phyloP scores from a whole-genome alignment of 1,140 invertebrate genomes.

The Heterodera schachtii region DNA sequence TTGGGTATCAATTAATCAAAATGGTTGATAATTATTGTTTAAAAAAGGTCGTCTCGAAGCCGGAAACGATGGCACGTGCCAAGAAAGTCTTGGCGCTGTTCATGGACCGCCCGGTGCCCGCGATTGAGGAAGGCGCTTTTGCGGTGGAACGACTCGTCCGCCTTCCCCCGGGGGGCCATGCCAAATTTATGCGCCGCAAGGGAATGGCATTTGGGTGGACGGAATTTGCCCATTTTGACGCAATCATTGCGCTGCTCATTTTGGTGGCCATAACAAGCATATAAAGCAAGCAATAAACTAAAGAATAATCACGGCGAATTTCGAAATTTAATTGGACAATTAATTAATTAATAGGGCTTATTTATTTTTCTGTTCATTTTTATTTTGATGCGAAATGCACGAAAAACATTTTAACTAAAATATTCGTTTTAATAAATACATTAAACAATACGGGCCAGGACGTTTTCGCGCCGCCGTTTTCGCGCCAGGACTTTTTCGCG shows the following conservation, averaged over 20 bases:
- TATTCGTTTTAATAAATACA: no score
- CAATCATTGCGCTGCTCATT: slow-evolving; percentile 2
- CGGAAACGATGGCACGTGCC: slow-evolving; percentile 14
- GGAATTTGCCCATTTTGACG: slow-evolving; percentile 27
- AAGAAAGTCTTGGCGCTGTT: slow-evolving; percentile 25
- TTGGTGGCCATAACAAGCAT: slow-evolving; percentile 2
- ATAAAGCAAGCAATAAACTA: background rate
- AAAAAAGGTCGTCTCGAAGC: slow-evolving; percentile 19
- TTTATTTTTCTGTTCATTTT: no score
- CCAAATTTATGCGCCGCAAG: slow-evolving; percentile 10
- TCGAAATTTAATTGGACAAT: no score
- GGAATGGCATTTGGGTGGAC: slow-evolving; percentile 6
- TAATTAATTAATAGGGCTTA: no score
- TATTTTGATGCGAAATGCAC: no score
- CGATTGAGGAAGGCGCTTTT: slow-evolving; percentile 28
- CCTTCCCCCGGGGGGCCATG: background rate
- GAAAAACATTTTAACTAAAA: no score
- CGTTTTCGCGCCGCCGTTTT: no score
- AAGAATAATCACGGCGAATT: background rate
- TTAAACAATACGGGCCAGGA: no score
- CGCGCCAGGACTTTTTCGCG: no score
- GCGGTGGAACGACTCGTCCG: slow-evolving; percentile 4
- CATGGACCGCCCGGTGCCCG: slow-evolving; percentile 24
- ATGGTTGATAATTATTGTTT: no score
- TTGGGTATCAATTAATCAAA: no score